Evolutionary conservation across 2,888 invertebrate species (phyloP).

Genomic region (Thecophora atra): DNA sequence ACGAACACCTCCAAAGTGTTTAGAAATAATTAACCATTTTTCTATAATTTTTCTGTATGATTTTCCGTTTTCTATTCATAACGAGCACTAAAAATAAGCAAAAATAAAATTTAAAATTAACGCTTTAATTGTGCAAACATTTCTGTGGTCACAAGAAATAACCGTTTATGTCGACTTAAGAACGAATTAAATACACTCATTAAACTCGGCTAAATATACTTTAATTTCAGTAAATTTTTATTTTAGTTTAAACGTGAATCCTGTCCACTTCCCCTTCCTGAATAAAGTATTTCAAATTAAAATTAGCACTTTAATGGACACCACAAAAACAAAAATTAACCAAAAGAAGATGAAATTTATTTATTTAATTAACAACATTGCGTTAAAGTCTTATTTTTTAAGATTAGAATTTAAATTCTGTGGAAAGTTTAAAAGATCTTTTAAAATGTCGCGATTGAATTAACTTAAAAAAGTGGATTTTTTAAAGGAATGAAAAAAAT

Average conservation of each 20-base stretch:
- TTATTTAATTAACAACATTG: background rate
- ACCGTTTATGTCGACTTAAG: too few relatives aligned
- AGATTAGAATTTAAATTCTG: background rate
- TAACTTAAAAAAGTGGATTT: too few relatives aligned
- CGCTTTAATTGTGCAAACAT: constrained; percentile 3
- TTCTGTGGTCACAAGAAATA: too few relatives aligned
- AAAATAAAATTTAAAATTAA: background rate
- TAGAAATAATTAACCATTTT: background rate
- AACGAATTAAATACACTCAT: too few relatives aligned
- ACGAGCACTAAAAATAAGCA: too few relatives aligned
- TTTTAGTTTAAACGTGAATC: too few relatives aligned
- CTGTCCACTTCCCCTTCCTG: background rate
- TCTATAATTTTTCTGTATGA: background rate
- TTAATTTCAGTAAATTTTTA: too few relatives aligned
- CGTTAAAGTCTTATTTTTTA: constrained; percentile 2
- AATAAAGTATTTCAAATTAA: background rate
- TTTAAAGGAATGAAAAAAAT: background rate
- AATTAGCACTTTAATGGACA: background rate
- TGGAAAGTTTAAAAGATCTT: too few relatives aligned
- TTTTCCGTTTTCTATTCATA: too few relatives aligned
- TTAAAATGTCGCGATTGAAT: too few relatives aligned
- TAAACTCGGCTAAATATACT: too few relatives aligned
- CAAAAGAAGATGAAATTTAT: background rate
- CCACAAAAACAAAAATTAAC: background rate
- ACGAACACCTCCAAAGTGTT: background rate